A percentile compares a stretch with the other conserved stretches of the same genome.
These are phyloP conservation scores for Actinopyga echinites DNA, from an alignment of 53 echinoderm and acorn worm species.

Conservation along the genomic window DNA sequence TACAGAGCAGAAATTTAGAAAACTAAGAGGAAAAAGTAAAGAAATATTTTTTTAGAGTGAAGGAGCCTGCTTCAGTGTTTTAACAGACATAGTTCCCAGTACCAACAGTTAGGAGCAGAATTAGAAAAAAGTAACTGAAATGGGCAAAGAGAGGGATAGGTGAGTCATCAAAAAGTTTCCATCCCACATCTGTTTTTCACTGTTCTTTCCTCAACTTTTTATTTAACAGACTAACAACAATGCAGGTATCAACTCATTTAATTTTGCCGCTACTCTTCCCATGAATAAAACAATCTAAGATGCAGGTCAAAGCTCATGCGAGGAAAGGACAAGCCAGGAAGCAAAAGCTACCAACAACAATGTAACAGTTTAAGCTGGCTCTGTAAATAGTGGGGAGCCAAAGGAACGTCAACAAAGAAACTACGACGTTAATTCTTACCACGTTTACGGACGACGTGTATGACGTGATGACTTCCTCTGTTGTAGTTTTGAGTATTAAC, in stretches of 20 bases:
- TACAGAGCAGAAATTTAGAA: too few species aligned
- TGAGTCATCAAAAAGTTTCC: too few species aligned
- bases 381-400: conserved; percentile 15
- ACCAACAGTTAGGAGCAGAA: too few species aligned
- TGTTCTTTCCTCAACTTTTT: too few species aligned
- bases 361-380: conserved; percentile 1
- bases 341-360: conserved; percentile 22
- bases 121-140: too few species aligned
- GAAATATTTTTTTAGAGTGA: too few species aligned
- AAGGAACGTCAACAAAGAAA: conserved; percentile 11
- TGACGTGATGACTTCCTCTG: conserved; percentile 45
- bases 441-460: conserved; percentile 37
- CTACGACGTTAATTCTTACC: conserved; percentile 39
- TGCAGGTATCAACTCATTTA: background rate
- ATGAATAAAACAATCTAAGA: background rate
- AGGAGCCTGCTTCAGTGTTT: too few species aligned
- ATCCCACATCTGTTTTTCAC: too few species aligned
- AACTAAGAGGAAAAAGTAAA: too few species aligned
- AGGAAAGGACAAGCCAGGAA: background rate
- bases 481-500: conserved; percentile 45
- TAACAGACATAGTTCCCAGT: too few species aligned
- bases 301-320: conserved; percentile 10
- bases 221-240: too few species aligned
- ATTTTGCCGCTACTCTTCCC: background rate
- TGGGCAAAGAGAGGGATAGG: too few species aligned